These are phyloP conservation scores for Nematolebias whitei DNA, from an alignment of 2,113 vertebrate species.

Conservation along the genomic window DNA sequence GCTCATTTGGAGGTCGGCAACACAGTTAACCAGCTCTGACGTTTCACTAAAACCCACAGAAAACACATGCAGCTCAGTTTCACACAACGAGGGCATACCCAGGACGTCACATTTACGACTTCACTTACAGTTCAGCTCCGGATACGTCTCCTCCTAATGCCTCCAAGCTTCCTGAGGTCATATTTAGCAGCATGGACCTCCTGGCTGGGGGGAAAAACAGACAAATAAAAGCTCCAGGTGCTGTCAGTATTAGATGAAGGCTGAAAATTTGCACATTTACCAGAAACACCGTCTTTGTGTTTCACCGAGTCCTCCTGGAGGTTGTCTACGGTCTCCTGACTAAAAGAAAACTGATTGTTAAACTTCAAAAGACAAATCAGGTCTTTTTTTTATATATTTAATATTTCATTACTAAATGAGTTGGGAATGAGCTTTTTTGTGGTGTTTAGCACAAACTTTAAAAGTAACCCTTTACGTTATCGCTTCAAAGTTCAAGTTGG, in stretches of 20 bases:
- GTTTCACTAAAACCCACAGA: conserved; percentile 86
- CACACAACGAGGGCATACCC: not conserved
- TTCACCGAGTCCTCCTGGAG: conserved; percentile 72
- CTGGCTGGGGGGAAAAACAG: conserved; percentile 66
- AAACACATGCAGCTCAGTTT: not conserved
- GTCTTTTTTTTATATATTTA: not conserved
- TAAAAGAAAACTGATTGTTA: conserved; percentile 35
- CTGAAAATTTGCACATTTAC: conserved; percentile 38
- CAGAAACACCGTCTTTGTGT: conserved; percentile 66
- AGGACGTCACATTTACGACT: conserved; percentile 13
- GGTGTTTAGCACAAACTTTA: too few relatives aligned
- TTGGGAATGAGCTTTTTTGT: too few relatives aligned
- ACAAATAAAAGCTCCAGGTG: not conserved
- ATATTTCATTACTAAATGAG: not conserved
- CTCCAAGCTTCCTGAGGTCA: conserved; percentile 85
- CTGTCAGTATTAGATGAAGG: not conserved
- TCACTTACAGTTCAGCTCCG: conserved; percentile 87
- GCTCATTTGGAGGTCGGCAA: conserved; percentile 87
- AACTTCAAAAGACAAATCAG: not conserved
- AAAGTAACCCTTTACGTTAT: too few relatives aligned
- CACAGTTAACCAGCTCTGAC: conserved; percentile 85
- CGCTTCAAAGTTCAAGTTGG: too few relatives aligned
- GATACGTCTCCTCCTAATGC: conserved; percentile 85
- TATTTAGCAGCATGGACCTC: conserved; percentile 73
- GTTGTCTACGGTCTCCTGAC: conserved; percentile 52